Evolutionary conservation across 2,113 vertebrate species (phyloP).

Genomic region (Pseudolaguvia tuberculata): DNA sequence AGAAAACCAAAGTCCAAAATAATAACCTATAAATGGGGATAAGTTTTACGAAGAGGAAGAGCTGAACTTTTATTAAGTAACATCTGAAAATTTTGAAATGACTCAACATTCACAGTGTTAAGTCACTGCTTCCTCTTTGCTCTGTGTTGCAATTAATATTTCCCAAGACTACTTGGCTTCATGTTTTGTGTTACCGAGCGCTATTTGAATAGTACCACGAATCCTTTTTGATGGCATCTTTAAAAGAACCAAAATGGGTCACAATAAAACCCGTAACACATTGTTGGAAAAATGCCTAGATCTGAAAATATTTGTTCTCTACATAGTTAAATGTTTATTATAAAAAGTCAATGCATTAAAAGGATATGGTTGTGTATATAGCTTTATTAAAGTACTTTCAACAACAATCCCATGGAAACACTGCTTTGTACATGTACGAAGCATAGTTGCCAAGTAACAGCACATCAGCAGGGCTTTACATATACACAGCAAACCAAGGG

Average conservation of each 20-base stretch:
- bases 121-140: background rate
- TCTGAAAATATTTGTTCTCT: background rate
- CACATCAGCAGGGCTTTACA: slow-evolving; percentile 12
- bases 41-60: background rate
- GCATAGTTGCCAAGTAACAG: slow-evolving; percentile 35
- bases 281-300: no score
- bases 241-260: no score
- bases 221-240: no score
- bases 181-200: background rate
- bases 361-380: slow-evolving; percentile 37
- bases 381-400: slow-evolving; percentile 60
- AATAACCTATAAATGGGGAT: no score
- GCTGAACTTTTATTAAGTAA: background rate
- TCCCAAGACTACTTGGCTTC: background rate
- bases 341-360: background rate
- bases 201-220: no score
- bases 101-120: background rate
- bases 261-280: no score
- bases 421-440: slow-evolving; percentile 52
- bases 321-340: background rate
- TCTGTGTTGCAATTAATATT: background rate
- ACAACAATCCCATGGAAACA: slow-evolving; percentile 46
- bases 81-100: background rate
- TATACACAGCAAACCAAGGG: slow-evolving; percentile 21
- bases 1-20: background rate